phyloP scores from a whole-genome alignment of 2,113 vertebrate species.

The Grallaria varia region DNA sequence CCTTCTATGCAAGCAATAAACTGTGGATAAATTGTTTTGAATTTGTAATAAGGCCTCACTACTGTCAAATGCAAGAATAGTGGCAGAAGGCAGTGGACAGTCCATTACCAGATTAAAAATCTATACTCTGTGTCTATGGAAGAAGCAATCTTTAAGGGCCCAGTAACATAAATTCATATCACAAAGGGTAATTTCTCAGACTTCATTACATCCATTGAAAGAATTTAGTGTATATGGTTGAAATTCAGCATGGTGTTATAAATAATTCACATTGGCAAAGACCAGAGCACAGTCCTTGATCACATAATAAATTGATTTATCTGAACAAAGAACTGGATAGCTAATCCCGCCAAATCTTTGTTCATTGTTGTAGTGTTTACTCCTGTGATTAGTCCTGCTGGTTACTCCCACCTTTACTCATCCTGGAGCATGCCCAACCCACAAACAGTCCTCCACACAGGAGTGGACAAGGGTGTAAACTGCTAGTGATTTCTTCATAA shows the following conservation, averaged over 20 bases:
- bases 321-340: neutral
- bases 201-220: neutral
- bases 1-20: neutral
- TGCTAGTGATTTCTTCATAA: neutral
- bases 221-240: neutral
- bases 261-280: slow-evolving; percentile 25
- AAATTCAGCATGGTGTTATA: neutral
- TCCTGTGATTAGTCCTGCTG: neutral
- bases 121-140: neutral
- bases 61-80: neutral
- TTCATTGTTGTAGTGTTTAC: neutral
- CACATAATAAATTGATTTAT: neutral
- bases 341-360: neutral
- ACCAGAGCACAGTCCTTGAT: neutral
- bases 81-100: neutral
- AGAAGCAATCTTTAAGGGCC: neutral
- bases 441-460: neutral
- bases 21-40: neutral
- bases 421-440: neutral
- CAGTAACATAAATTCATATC: neutral
- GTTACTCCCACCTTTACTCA: neutral
- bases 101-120: neutral
- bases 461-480: neutral
- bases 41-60: neutral
- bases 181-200: neutral